Evolutionary conservation across 2,888 invertebrate species (phyloP).

Genomic region (Stenchaetothrips biformis): DNA sequence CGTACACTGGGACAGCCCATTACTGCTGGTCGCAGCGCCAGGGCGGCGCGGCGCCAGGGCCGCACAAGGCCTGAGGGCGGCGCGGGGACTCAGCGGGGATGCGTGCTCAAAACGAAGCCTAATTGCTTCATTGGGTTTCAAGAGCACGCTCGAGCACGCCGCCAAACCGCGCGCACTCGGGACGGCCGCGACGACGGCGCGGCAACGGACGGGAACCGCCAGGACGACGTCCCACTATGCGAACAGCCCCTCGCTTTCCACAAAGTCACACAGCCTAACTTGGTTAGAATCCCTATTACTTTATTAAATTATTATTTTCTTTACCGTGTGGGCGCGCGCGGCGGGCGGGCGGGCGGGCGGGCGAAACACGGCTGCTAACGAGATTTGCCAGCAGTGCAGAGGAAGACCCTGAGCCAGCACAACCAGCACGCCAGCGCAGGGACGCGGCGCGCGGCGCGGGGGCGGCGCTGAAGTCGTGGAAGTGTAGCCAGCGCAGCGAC

Average conservation of each 20-base stretch:
- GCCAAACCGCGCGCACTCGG: too few species aligned
- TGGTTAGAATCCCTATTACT: too few species aligned
- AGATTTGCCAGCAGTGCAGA: background rate
- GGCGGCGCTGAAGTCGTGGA: background rate
- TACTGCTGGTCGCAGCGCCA: too few species aligned
- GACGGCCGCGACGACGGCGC: too few species aligned
- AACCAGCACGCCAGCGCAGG: too few species aligned
- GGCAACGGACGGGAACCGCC: too few species aligned
- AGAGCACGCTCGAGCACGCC: too few species aligned
- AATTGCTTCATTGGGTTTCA: background rate
- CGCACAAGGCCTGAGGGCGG: background rate
- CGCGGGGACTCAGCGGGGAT: background rate
- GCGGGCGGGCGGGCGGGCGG: background rate
- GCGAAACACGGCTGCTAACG: background rate
- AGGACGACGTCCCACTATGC: constrained; percentile 50
- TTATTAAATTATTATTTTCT: background rate
- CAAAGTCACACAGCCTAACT: too few species aligned
- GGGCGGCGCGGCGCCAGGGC: too few species aligned
- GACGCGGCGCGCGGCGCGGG: background rate
- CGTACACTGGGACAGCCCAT: too few species aligned
- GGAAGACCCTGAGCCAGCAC: background rate
- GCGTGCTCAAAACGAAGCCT: background rate
- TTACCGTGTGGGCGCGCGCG: background rate
- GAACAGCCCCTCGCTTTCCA: constrained; percentile 48
- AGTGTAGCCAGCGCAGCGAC: too few species aligned